Evolutionary conservation across 2,113 vertebrate species (phyloP).

Genomic region (Mandrillus leucophaeus): DNA sequence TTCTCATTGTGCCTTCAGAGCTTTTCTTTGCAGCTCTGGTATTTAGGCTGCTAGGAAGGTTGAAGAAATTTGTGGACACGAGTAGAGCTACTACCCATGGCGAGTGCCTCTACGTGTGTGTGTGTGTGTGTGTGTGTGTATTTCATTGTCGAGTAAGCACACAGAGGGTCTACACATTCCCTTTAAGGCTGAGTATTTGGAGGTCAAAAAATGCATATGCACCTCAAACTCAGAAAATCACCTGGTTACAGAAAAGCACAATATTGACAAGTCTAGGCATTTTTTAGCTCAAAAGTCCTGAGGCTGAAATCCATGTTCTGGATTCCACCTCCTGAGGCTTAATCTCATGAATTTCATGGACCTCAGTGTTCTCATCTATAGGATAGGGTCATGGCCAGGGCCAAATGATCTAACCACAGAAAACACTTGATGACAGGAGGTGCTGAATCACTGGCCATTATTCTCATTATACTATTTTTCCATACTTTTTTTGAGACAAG

Average conservation of each 20-base stretch:
- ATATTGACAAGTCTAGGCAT: neutral
- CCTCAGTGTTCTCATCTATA: neutral
- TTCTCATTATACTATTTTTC: neutral
- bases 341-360: neutral
- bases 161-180: neutral
- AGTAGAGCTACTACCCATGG: neutral
- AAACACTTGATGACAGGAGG: neutral
- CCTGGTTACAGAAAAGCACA: neutral
- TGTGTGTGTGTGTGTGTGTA: neutral
- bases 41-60: neutral
- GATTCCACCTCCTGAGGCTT: neutral
- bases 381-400: neutral
- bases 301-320: neutral
- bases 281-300: neutral
- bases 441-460: neutral
- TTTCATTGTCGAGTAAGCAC: neutral
- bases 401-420: neutral
- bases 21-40: neutral
- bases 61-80: neutral
- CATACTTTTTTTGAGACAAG: neutral
- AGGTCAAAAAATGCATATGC: neutral
- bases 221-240: conserved; percentile 11
- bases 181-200: neutral
- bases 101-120: neutral
- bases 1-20: neutral